Conservation (phyloP, 2,797 vertebrate genomes). For the Cetoscarus ocellatus region DNA sequence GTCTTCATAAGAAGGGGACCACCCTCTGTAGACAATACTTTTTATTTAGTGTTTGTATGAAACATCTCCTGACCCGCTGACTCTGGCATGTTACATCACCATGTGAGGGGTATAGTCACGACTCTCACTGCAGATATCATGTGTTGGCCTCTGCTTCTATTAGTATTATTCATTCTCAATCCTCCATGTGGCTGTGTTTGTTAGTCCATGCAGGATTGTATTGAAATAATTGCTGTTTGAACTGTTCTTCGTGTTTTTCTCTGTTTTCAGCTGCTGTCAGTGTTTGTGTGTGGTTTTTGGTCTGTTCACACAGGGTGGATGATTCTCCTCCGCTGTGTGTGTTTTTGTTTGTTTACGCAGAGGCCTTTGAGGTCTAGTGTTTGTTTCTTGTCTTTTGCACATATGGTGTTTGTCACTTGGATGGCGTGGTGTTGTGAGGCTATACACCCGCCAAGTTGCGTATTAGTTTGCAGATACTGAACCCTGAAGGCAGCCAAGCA, state of each 20-base stretch:
- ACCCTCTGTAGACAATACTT: slow-evolving; percentile 1
- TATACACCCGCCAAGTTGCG: slow-evolving; percentile 41
- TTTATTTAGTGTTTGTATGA: neutral
- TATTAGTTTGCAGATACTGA: slow-evolving; percentile 49
- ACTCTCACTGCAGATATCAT: slow-evolving; percentile 13
- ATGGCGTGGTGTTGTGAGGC: slow-evolving; percentile 34
- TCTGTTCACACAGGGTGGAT: slow-evolving; percentile 6
- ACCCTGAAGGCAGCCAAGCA: slow-evolving; percentile 49
- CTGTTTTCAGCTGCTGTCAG: neutral
- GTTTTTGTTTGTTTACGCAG: neutral
- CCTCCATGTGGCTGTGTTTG: neutral
- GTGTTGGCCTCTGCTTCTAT: neutral
- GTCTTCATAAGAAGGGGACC: neutral
- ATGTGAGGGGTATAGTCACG: neutral
- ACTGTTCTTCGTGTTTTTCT: neutral
- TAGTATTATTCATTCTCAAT: no score
- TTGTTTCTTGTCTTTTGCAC: slow-evolving; percentile 17
- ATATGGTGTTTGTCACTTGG: slow-evolving; percentile 42
- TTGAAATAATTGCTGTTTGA: slow-evolving; percentile 2
- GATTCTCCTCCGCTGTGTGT: slow-evolving; percentile 13
- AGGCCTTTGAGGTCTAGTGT: slow-evolving; percentile 22
- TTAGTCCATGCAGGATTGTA: neutral
- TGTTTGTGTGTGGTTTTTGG: slow-evolving; percentile 8
- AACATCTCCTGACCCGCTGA: neutral
- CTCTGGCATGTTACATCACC: slow-evolving; percentile 13